Conservation (phyloP, 1,140 invertebrate genomes). For the Octopus sinensis region DNA sequence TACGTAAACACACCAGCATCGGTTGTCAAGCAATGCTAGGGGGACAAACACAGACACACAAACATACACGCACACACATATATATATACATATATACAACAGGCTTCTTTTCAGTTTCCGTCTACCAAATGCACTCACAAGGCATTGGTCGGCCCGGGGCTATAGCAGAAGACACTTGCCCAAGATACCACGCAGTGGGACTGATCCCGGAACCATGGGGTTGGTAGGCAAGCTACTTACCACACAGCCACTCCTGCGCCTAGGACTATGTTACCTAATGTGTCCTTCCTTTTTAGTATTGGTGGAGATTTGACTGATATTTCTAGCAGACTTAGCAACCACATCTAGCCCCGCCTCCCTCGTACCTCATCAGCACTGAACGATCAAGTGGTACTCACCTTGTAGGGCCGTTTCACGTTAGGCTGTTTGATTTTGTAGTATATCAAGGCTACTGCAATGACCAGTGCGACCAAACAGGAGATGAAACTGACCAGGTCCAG, state of each 20-base stretch:
- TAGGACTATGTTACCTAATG: background rate
- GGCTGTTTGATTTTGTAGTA: slow-evolving; percentile 86
- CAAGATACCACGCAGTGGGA: too few relatives aligned
- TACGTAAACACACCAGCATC: too few relatives aligned
- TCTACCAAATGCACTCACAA: too few relatives aligned
- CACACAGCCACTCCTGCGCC: background rate
- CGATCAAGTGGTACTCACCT: slow-evolving; percentile 63
- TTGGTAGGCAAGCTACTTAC: background rate
- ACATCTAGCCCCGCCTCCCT: background rate
- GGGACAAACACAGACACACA: too few relatives aligned
- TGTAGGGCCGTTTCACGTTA: slow-evolving; percentile 82
- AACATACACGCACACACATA: too few relatives aligned
- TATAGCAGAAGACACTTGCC: too few relatives aligned
- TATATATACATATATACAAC: too few relatives aligned
- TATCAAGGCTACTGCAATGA: slow-evolving; percentile 82
- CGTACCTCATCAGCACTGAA: background rate
- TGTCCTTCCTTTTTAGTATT: background rate
- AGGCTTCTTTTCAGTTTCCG: too few relatives aligned
- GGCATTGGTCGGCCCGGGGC: too few relatives aligned
- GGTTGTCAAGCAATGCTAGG: too few relatives aligned
- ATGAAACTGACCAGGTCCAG: slow-evolving; percentile 41
- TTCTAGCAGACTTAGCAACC: background rate
- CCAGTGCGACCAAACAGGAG: slow-evolving; percentile 73
- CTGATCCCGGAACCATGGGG: background rate
- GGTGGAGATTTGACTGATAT: background rate